A percentile compares a stretch with the other conserved stretches of the same genome.
phyloP scores from a whole-genome alignment of 2,888 invertebrate species.

The Lepidochitona cinerea region DNA sequence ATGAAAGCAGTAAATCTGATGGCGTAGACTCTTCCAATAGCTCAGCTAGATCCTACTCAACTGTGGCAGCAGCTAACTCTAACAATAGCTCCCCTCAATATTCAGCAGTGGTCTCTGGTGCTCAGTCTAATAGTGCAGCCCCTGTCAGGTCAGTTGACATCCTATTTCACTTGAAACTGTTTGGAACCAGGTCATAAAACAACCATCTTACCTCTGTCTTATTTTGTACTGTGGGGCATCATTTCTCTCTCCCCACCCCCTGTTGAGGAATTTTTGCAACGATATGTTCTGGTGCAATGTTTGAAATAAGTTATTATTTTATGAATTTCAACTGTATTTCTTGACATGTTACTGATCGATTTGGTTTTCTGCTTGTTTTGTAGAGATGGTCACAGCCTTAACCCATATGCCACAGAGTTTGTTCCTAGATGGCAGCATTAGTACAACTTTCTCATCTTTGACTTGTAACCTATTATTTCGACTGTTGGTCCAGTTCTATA shows the following conservation, averaged over 20 bases:
- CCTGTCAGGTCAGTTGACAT: background rate
- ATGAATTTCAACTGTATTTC: no score
- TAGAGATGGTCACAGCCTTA: constrained; percentile 5
- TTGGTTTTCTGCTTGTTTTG: background rate
- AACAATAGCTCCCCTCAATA: constrained; percentile 1
- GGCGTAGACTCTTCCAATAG: background rate
- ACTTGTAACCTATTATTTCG: no score
- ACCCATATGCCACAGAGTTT: constrained; percentile 1
- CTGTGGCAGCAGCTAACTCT: background rate
- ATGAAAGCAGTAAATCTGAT: background rate
- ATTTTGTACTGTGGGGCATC: no score
- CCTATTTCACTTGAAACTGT: no score
- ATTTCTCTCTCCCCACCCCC: no score
- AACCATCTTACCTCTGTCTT: no score
- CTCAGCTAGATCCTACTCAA: background rate
- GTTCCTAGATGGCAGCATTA: constrained; percentile 4
- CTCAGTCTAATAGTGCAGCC: background rate
- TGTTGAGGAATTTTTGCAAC: no score
- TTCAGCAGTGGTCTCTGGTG: constrained; percentile 1
- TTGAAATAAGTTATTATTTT: no score
- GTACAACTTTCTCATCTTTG: background rate
- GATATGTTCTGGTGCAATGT: no score
- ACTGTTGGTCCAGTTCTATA: background rate
- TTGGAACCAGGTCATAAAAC: no score
- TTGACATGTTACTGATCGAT: no score